Evolutionary conservation across 92 coral and sea anemone genomes (phyloP).

Genomic region (Epizoanthus scotinus): DNA sequence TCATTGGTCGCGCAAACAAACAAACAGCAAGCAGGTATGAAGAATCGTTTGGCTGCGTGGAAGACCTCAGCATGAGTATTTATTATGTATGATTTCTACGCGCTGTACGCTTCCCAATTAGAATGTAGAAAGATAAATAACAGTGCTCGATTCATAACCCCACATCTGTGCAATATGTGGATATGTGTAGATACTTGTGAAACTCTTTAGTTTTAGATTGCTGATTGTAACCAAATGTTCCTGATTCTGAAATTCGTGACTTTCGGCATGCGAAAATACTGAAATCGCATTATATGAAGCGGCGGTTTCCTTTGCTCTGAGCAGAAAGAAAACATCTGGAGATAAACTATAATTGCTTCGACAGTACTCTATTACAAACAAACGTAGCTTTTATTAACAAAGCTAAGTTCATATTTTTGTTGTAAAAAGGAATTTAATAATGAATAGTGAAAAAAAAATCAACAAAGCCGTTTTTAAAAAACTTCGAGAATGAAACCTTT

Average conservation of each 20-base stretch:
- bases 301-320: background rate
- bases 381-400: background rate
- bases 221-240: constrained; percentile 36
- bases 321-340: constrained; percentile 28
- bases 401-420: background rate
- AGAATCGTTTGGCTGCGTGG: background rate
- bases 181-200: constrained; percentile 12
- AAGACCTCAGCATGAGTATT: background rate
- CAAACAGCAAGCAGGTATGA: constrained; percentile 18
- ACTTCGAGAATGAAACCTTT: background rate
- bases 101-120: background rate
- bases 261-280: constrained; percentile 21
- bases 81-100: constrained; percentile 2
- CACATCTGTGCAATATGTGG: background rate
- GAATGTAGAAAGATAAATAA: constrained; percentile 3
- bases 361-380: background rate
- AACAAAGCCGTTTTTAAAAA: no score
- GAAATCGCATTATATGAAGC: constrained; percentile 6
- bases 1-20: constrained; percentile 54
- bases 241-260: constrained; percentile 30
- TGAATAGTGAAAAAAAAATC: background rate
- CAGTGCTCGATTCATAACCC: constrained; percentile 10
- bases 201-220: background rate
- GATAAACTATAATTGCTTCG: background rate
- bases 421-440: background rate